Evolutionary conservation across 2,113 vertebrate genomes (phyloP).

Genomic region (Sorex fumeus): DNA sequence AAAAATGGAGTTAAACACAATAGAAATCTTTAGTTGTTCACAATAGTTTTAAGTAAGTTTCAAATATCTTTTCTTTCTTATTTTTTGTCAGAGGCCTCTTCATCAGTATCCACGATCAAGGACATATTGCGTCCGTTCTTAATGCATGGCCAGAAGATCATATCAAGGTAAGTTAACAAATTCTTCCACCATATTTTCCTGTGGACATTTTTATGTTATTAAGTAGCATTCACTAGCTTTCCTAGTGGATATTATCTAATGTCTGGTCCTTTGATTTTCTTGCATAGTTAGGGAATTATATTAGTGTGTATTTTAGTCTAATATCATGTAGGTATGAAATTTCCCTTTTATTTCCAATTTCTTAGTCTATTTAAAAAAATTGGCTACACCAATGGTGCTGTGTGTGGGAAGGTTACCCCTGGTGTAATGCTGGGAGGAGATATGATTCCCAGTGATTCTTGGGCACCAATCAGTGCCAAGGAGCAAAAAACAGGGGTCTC

Average conservation of each 20-base stretch:
- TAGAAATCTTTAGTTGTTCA: slow-evolving; percentile 21
- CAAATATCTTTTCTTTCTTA: slow-evolving; percentile 43
- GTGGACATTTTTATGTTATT: background rate
- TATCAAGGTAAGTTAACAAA: slow-evolving; percentile 90
- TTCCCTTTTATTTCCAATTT: slow-evolving; percentile 24
- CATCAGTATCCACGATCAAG: slow-evolving; percentile 96
- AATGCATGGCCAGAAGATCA: slow-evolving; percentile 95
- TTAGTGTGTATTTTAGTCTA: slow-evolving; percentile 51
- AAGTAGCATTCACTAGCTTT: slow-evolving; percentile 17
- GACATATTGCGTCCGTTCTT: slow-evolving; percentile 94
- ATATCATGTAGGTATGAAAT: background rate
- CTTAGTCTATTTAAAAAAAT: background rate
- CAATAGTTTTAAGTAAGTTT: slow-evolving; percentile 54
- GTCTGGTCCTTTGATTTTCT: background rate
- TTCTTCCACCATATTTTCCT: slow-evolving; percentile 35
- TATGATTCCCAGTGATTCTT: too few species aligned
- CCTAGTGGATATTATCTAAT: slow-evolving; percentile 25
- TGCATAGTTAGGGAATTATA: background rate
- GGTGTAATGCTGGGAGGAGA: too few species aligned
- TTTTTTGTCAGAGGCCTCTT: slow-evolving; percentile 94
- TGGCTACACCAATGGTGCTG: too few species aligned
- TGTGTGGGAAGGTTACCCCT: too few species aligned
- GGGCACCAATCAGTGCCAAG: too few species aligned
- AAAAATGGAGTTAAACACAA: slow-evolving; percentile 7
- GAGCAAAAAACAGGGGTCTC: too few species aligned